Base-by-base conservation (phyloP, 2,888 invertebrate genomes). In the Morpho achilles region DNA sequence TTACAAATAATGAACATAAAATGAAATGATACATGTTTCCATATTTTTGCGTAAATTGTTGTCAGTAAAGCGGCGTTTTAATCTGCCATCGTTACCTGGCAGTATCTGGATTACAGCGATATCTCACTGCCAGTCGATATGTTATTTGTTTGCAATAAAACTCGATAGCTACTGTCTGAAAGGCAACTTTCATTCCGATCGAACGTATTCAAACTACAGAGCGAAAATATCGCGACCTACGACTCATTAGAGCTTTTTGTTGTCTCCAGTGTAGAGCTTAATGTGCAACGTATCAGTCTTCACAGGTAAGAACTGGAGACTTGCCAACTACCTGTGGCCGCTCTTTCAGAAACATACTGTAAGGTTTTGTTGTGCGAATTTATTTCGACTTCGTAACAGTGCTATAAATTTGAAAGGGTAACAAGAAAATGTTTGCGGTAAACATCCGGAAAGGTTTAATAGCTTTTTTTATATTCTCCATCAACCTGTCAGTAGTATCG, bases 261-360 rank as follows among this genome's bases (percentile, higher is more conserved):
- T 72, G 68, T 68, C 72, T 73, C 64, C 67, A 63, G 66, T 62
- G 70, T 68, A 69, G 62, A 74, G 70, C 73, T 79, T 77, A 79
- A 80, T 77, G 75, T 75, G 72, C 70, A 74, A 77, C 76, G 76
- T 77, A 79, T 82, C 73, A 76, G 74, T 75, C 74, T 76, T 73
- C 76, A 70, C 80, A 84, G 79, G 79, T 84, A 74, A 74, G 71
- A 69, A 69, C 80, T 87, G 88, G 89, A 84, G 68, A 67, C 62
- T 68, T 78, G 87, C 89, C 87, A 88, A 88, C 89, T 82, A 88
- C 89, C 87, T 89, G 89, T 89, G 76, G 89, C 82, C 73, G 72
- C 75, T 77, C 75, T 77, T 76, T 68, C 67, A 69, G 67, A 76
- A 77, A 82, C 80, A 76, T 77, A 79, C 74, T 70, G 71, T 69